These are phyloP conservation scores for Cygnus buccinator DNA, from an alignment of 2,113 vertebrate genomes.

Conservation along the genomic window DNA sequence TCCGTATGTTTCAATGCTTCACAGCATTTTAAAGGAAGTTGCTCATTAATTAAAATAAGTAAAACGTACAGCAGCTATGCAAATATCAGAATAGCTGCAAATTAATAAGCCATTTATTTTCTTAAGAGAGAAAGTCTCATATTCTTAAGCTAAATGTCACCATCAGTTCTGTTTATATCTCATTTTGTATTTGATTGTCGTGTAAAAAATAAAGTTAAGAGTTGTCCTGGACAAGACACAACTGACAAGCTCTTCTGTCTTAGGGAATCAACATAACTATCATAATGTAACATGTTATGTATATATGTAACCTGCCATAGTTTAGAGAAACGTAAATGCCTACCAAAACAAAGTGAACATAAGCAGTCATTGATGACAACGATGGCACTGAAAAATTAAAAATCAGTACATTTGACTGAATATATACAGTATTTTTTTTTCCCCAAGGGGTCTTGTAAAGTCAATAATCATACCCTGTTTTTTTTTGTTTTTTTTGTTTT, in stretches of 20 bases:
- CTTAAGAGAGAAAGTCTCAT: neutral
- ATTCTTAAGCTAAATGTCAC: neutral
- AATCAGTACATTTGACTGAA: neutral
- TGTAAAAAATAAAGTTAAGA: neutral
- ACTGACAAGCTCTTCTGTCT: neutral
- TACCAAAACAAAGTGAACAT: neutral
- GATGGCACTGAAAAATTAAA: neutral
- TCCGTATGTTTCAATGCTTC: neutral
- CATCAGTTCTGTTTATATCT: neutral
- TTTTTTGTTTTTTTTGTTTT: neutral
- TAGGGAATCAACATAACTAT: neutral
- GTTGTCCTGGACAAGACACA: neutral
- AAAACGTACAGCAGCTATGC: neutral
- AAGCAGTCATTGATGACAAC: neutral
- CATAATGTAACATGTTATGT: neutral
- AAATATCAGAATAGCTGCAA: neutral
- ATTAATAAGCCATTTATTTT: neutral
- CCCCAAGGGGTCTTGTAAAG: neutral
- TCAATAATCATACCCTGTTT: neutral
- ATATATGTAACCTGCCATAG: neutral
- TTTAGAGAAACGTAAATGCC: slow-evolving; percentile 7
- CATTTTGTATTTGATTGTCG: neutral
- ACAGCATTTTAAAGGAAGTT: neutral
- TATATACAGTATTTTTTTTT: neutral
- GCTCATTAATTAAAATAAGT: neutral